Evolutionary conservation across 2,113 vertebrate genomes (phyloP), one percentile per base, ranked within the genome.

Genomic region (Rhinoderma darwinii): DNA sequence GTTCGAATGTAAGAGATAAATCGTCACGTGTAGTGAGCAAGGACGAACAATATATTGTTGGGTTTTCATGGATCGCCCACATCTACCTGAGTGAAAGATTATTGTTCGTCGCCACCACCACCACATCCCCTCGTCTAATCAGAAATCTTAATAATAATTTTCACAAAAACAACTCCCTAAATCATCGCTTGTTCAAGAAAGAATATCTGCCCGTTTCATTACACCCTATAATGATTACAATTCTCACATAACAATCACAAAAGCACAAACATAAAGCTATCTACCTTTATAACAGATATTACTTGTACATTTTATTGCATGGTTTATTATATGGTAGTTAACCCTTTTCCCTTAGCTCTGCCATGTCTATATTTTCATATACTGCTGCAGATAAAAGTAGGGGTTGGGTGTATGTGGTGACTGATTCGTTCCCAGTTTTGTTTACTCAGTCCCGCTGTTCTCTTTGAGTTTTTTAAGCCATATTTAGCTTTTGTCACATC

Each of bases 401-500:
- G 7, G 44, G 15, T 4, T 17, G 35, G 17, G 30, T 27, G 25
- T 44, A 11, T 68, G 44, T 80, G 76, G n/a, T 51, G 61, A 79
- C 59, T 54, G 44, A 79, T 79, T 22, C 22, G 20, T 30, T 47
- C 12, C 25, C 11, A 12, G 47, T 22, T 80, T 1, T 43, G 39
- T 63, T 76, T 77, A 47, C 27, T 63, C 20, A 63, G 30, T 37
- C 27, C 59, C 15, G 20, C 35, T 77, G 15, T 44, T 63, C 54
- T 54, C 68, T 51, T 50, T n/a, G 11, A 41, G 37, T 43, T 82
- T 63, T 30, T 32, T 32, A 56, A 41, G 51, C 47, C 30, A 73
- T 41, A 17, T 25, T 56, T 41, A 70, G 35, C 61, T 41, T 84
- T 79, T 86, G 75, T 79, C 27, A 83, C 15, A 37, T 41, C 22